Evolutionary conservation across 2,888 invertebrate species (phyloP).

Genomic region (Clusia tigrina): DNA sequence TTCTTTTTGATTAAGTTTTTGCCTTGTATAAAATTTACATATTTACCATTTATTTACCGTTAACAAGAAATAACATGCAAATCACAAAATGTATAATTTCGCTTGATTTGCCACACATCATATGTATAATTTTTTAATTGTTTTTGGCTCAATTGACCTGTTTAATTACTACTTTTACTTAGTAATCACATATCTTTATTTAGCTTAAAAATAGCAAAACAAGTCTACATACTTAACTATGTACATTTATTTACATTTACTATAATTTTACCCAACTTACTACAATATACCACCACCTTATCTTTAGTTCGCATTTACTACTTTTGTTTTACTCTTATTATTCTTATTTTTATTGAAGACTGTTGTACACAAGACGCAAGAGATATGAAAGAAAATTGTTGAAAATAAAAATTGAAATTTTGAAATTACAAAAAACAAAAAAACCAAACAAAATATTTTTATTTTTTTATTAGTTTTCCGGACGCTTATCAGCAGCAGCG

Average conservation of each 20-base stretch:
- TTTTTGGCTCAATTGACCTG: neutral
- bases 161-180: neutral
- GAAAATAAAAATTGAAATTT: neutral
- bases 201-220: neutral
- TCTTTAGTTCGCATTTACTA: neutral
- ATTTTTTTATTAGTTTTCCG: neutral
- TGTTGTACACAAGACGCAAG: conserved; percentile 1
- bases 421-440: conserved; percentile 3
- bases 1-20: neutral
- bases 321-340: neutral
- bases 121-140: neutral
- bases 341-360: conserved; percentile 3
- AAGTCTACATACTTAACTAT: neutral
- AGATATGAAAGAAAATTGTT: neutral
- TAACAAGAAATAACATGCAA: neutral
- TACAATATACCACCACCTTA: neutral
- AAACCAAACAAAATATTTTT: neutral
- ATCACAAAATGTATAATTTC: neutral
- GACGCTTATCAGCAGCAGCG: no score
- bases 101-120: neutral
- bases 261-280: neutral
- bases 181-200: neutral
- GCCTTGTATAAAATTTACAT: neutral
- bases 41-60: neutral
- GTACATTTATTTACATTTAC: neutral